Conservation (phyloP, 2,888 invertebrate species). For the Agrochola macilenta region DNA sequence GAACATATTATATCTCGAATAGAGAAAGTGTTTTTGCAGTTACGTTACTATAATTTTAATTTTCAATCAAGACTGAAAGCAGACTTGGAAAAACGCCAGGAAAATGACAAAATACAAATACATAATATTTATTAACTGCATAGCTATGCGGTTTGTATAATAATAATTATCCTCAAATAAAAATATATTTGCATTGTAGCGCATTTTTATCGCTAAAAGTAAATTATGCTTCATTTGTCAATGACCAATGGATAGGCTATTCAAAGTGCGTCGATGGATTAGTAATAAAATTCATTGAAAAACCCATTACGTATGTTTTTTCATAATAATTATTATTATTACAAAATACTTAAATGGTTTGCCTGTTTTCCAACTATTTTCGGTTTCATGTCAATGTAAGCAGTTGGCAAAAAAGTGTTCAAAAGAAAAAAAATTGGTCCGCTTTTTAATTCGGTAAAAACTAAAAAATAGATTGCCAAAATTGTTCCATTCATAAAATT, state of each 20-base stretch:
- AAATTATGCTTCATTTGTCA: slow-evolving; percentile 34
- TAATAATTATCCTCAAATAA: slow-evolving; percentile 55
- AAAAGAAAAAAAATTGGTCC: neutral
- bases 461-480: neutral
- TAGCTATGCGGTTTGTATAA: slow-evolving; percentile 43
- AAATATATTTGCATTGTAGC: slow-evolving; percentile 43
- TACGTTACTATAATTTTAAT: neutral
- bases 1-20: neutral
- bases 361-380: neutral
- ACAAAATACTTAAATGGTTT: neutral
- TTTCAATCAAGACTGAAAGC: slow-evolving; percentile 4
- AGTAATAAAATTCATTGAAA: neutral
- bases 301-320: neutral
- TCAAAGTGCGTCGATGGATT: neutral
- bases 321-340: neutral
- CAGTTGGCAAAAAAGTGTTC: neutral
- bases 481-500: neutral
- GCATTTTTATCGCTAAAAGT: slow-evolving; percentile 43
- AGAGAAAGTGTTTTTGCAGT: neutral
- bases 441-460: neutral
- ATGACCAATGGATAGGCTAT: slow-evolving; percentile 11
- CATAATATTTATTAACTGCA: slow-evolving; percentile 28
- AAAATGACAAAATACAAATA: slow-evolving; percentile 22
- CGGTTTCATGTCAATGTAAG: too few species aligned
- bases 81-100: slow-evolving; percentile 32